Evolutionary conservation across 2,797 vertebrate genomes (phyloP), one percentile per base, ranked within the genome.

Genomic region (Oryzias dopingdopingensis): DNA sequence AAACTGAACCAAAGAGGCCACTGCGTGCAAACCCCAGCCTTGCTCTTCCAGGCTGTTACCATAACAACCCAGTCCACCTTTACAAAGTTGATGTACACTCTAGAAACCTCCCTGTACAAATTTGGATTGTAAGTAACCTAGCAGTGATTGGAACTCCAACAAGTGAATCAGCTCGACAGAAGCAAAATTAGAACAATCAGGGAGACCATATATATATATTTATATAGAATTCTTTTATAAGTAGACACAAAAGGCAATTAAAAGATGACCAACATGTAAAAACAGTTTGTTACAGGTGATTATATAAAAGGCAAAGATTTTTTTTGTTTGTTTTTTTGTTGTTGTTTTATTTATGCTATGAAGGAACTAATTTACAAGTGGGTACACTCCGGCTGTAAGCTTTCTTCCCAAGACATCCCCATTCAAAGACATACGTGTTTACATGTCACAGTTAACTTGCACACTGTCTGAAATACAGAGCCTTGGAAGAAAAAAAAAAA

Each of bases 251-350:
- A 92, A 93, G 89, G 89, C 88, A 89, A 91, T 90, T 79, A 82
- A 88, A 83, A 90, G 87, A 91, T 92, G 90, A 92, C 85, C 82
- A 73, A 91, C 90, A 92, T 91, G 91, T 91, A 92, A 91, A 92
- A 92, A 91, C 86, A 67, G 89, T 88, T 86, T 86, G 82, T 90
- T 90, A 92, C 90, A 89, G 83, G 85, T 91, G 88, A 91, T 90
- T 90, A 89, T 91, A 92, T 89, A 92, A 93, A 92, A 92, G 89
- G 88, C 90, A 84, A 88, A 89, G 79, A 87, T 87, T 79, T 86
- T 84, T 62, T 74, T 74, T 74, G 81, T 81, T 57, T 63, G 70
- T 60, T 77, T 72, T 45, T 23, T 4, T 46, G 3, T 44, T 14
- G 24, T 12, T 42, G 83, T 86, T 77, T 86, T 89, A 88, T 84